Base-by-base conservation (phyloP, 2,113 vertebrate genomes). In the Mormyrus iriodes region DNA sequence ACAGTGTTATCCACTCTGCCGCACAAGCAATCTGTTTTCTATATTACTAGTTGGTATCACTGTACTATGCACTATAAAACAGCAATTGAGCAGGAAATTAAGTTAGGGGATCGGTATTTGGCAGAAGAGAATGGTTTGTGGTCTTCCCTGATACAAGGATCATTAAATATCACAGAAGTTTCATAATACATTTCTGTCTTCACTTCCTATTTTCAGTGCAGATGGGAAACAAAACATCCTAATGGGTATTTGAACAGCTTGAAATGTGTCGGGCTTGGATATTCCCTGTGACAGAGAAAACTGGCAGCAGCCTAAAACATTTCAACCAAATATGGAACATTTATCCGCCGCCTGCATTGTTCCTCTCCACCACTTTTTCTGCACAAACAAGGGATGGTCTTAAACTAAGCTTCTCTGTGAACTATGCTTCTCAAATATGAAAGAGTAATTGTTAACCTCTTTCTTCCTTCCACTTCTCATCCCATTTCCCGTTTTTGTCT, bases 51-150 rank as follows among this genome's bases (percentile, higher is more conserved):
- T 92, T 95, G 95, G 94, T 95, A 95, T 95, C 94, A 94, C 95
- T 95, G 95, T 95, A 96, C 94, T 96, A 96, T 96, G 96, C 95
- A 95, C 96, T 96, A 96, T 96, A 96, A 96, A 96, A 96, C 95
- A 96, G 92, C 94, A 95, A 95, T 95, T 97, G 96, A 95, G 95
- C 94, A 95, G 94, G 96, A 96, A 96, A 96, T 96, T 96, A 96
- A 97, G 96, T 96, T 96, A 96, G 95, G 92, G 95, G 92, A 93
- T 92, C 95, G 89, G 88, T 96, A 95, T 96, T 96, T 96, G 94
- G 92, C 92, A 94, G 93, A 91, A 91, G 93, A 95, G 93, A 95
- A 95, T 93, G 93, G 93, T 94, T 94, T 95, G 93, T 95, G 94
- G 91, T 92, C 91, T 96, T 95, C 95, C 91, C 91, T 93, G 91